Percentiles rank a stretch among this genome's conserved stretches.
These are phyloP conservation scores for Pandemis cinnamomeana DNA, from an alignment of 2,888 invertebrate genomes.

Conservation along the genomic window DNA sequence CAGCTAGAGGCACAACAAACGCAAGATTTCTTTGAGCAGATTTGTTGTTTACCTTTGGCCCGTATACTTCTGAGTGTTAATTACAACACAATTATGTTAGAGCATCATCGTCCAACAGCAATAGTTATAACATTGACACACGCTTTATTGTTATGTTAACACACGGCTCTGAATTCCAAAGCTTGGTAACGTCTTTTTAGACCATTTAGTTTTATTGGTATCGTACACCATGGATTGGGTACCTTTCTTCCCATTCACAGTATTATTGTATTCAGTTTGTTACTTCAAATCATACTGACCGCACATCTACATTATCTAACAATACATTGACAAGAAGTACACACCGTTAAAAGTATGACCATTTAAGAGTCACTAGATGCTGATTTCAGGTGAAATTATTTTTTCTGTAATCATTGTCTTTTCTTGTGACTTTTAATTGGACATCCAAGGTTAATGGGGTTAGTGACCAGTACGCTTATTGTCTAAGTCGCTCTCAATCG, in stretches of 20 bases:
- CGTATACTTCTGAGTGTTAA: not conserved
- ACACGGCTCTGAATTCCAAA: not conserved
- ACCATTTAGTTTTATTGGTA: no score
- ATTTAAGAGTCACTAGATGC: conserved; percentile 6
- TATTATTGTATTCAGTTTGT: no score
- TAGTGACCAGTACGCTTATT: not conserved
- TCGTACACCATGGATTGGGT: no score
- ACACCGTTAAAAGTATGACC: not conserved
- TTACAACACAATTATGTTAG: not conserved
- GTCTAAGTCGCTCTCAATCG: no score
- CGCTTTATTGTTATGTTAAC: not conserved
- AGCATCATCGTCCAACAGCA: not conserved
- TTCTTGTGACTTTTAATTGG: conserved; percentile 21
- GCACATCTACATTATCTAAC: not conserved
- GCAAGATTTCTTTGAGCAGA: not conserved
- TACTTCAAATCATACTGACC: not conserved
- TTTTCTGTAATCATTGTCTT: conserved; percentile 3
- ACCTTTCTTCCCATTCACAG: no score
- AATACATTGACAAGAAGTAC: not conserved
- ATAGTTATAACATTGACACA: not conserved
- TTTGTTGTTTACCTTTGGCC: not conserved
- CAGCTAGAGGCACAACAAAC: not conserved
- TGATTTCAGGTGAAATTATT: not conserved
- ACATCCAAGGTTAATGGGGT: conserved; percentile 13
- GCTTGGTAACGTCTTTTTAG: no score